Evolutionary conservation across 2,113 vertebrate species (phyloP).

Genomic region (Pseudorectes ferrugineus): DNA sequence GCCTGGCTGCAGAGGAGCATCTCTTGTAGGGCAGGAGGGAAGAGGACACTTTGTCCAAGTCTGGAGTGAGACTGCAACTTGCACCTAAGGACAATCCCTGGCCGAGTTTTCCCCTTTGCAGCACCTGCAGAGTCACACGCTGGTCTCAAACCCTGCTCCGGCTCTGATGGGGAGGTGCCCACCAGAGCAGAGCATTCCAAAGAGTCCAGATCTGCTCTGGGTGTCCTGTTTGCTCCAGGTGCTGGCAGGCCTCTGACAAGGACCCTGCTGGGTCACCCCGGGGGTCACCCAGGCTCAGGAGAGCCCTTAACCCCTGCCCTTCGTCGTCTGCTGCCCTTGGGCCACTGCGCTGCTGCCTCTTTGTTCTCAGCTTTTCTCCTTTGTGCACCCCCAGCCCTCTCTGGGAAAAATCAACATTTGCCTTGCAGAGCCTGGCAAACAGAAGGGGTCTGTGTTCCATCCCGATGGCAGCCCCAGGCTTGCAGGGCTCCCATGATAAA

Average conservation of each 20-base stretch:
- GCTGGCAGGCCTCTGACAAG: rapidly evolving
- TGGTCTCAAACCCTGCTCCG: not conserved
- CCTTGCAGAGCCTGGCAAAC: slow-evolving; percentile 40
- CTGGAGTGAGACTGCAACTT: not conserved
- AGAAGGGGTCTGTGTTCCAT: slow-evolving; percentile 42
- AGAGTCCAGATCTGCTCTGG: not conserved
- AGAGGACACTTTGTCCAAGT: not conserved
- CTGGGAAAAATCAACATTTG: slow-evolving; percentile 67
- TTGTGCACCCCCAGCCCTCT: not conserved
- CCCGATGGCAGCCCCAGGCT: slow-evolving; percentile 20
- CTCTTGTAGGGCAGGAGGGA: rapidly evolving
- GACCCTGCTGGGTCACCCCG: not conserved
- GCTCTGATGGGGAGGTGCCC: not conserved
- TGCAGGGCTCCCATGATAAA: slow-evolving; percentile 1
- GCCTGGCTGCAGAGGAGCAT: not conserved
- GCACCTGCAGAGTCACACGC: not conserved
- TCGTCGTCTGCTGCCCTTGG: not conserved
- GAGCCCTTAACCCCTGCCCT: not conserved
- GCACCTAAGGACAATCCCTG: not conserved
- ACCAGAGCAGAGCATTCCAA: not conserved
- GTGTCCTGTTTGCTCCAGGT: not conserved
- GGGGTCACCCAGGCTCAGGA: not conserved
- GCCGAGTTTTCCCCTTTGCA: not conserved
- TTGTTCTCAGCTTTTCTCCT: not conserved
- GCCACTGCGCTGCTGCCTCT: not conserved